These are phyloP conservation scores for Campylomormyrus numenius DNA, from an alignment of 2,113 vertebrate genomes.

Conservation along the genomic window DNA sequence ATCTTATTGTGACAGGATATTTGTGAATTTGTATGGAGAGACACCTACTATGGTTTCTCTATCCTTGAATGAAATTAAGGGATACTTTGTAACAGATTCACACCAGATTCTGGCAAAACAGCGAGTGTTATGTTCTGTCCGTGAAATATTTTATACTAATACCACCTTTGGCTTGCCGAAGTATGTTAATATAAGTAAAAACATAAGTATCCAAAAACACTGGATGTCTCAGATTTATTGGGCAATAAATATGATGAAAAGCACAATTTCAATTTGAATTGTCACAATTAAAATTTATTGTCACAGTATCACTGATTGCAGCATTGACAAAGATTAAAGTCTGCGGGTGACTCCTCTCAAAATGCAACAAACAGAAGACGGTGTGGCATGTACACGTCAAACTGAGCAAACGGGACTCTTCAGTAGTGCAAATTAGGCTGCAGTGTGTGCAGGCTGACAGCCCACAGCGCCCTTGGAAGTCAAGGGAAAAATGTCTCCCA, in stretches of 20 bases:
- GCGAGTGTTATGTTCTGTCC: not conserved
- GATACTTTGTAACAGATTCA: not conserved
- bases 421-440: slow-evolving; percentile 11
- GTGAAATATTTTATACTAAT: not conserved
- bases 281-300: not conserved
- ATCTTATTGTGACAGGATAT: not conserved
- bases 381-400: not conserved
- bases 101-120: not conserved
- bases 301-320: not conserved
- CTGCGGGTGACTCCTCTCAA: not conserved
- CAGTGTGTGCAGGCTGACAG: not conserved
- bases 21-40: not conserved
- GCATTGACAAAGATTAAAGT: not conserved
- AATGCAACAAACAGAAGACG: not conserved
- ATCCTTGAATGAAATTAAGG: not conserved
- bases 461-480: not conserved
- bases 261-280: not conserved
- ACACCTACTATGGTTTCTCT: not conserved
- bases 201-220: not conserved
- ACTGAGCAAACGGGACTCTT: not conserved
- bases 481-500: slow-evolving; percentile 16
- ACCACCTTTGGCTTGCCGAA: not conserved
- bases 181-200: not conserved
- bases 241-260: not conserved
- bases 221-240: not conserved